Conservation (phyloP, 2,888 invertebrate species). For the Heliconius sara region DNA sequence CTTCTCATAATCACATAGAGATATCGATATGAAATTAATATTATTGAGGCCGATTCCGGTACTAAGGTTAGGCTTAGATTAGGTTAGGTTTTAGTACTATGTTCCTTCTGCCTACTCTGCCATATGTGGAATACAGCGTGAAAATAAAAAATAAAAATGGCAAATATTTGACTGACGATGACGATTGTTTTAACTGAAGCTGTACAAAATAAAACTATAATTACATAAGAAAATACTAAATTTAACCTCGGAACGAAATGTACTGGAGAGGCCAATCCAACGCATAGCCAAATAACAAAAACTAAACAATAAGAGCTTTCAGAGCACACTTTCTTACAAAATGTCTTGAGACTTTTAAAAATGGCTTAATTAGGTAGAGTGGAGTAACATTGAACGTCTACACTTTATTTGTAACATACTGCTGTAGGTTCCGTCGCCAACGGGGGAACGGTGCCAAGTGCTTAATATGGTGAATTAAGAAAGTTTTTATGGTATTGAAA, state of each 20-base stretch:
- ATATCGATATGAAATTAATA: too few species aligned
- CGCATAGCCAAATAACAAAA: not conserved
- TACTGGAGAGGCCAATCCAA: not conserved
- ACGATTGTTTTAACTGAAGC: too few species aligned
- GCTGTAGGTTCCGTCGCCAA: conserved; percentile 13
- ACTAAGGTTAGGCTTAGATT: too few species aligned
- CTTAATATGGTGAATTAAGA: conserved; percentile 21
- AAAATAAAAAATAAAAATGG: too few species aligned
- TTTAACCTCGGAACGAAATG: not conserved
- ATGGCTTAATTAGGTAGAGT: conserved; percentile 33
- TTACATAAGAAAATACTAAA: not conserved
- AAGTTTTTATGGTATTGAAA: conserved; percentile 13
- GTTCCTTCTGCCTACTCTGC: too few species aligned
- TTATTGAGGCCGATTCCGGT: too few species aligned
- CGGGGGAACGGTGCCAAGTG: conserved; percentile 24
- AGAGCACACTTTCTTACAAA: not conserved
- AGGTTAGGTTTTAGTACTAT: too few species aligned
- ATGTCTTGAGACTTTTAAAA: conserved; percentile 19
- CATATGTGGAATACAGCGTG: too few species aligned
- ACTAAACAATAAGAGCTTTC: conserved; percentile 9
- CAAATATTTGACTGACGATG: too few species aligned
- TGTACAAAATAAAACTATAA: too few species aligned
- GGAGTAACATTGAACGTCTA: conserved; percentile 32
- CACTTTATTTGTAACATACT: conserved; percentile 19
- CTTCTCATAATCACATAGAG: too few species aligned